A percentile compares a stretch with the other conserved stretches of the same genome.
These are phyloP conservation scores for Lymantria monacha DNA, from an alignment of 2,888 invertebrate genomes.

Conservation along the genomic window DNA sequence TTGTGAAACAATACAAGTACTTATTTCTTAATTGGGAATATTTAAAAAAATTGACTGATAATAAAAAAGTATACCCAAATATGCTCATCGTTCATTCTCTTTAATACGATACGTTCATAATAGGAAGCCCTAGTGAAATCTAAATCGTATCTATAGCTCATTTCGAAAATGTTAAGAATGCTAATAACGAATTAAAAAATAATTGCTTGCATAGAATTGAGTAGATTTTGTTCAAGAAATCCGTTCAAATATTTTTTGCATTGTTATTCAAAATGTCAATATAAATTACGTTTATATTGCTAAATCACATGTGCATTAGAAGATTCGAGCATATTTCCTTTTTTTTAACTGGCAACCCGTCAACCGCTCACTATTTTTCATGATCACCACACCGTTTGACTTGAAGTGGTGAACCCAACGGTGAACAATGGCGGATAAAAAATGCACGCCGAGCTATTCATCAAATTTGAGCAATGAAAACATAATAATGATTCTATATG, in stretches of 20 bases:
- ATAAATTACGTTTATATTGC: constrained; percentile 40
- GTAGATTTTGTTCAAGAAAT: neutral
- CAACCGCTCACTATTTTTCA: constrained; percentile 55
- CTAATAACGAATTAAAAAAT: too few species aligned
- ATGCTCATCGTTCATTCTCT: too few species aligned
- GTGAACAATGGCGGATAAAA: constrained; percentile 60
- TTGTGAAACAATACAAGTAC: too few species aligned
- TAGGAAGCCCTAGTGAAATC: too few species aligned
- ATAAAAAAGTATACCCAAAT: too few species aligned
- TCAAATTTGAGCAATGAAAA: constrained; percentile 69
- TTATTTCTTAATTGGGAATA: too few species aligned
- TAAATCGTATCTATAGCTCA: too few species aligned
- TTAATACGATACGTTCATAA: too few species aligned
- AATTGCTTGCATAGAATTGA: too few species aligned
- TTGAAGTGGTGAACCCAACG: constrained; percentile 59
- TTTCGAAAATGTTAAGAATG: too few species aligned
- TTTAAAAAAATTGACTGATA: too few species aligned
- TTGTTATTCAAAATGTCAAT: constrained; percentile 23
- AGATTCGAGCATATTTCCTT: constrained; percentile 62
- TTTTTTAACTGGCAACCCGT: constrained; percentile 45
- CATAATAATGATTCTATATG: constrained; percentile 65
- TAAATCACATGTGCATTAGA: constrained; percentile 22
- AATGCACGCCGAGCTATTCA: constrained; percentile 77
- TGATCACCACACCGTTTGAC: constrained; percentile 69
- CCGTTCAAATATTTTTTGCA: constrained; percentile 18